Conservation (phyloP, 2,888 invertebrate genomes). For the Abrostola tripartita region DNA sequence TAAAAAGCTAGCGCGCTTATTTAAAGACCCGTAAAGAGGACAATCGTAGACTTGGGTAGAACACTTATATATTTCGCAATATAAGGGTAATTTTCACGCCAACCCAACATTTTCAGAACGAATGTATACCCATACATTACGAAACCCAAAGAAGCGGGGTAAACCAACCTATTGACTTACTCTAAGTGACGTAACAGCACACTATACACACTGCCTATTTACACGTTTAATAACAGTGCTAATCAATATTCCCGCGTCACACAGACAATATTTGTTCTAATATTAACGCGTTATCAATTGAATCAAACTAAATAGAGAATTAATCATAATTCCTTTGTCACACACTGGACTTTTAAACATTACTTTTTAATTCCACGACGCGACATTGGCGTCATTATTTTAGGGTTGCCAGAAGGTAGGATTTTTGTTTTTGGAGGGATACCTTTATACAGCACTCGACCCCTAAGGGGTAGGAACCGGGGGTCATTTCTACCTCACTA, state of each 20-base stretch:
- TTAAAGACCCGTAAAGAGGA: too few relatives aligned
- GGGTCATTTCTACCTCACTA: too few relatives aligned
- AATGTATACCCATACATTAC: too few relatives aligned
- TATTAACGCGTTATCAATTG: constrained; percentile 30
- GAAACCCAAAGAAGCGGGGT: too few relatives aligned
- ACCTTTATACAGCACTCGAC: too few relatives aligned
- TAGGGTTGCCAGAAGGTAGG: constrained; percentile 15
- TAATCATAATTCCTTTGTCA: constrained; percentile 33
- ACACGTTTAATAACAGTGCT: constrained; percentile 15
- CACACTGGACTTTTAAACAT: constrained; percentile 36
- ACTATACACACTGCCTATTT: background rate
- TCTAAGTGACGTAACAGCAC: constrained; percentile 3
- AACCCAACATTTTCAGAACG: too few relatives aligned
- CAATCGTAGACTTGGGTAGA: too few relatives aligned
- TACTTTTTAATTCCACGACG: constrained; percentile 38
- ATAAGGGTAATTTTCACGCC: too few relatives aligned
- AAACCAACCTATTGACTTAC: background rate
- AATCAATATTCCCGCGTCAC: constrained; percentile 36
- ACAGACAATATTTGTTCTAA: constrained; percentile 23
- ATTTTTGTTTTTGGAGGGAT: background rate
- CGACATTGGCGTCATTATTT: constrained; percentile 39
- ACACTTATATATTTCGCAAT: too few relatives aligned
- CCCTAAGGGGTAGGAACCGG: too few relatives aligned
- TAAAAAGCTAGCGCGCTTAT: too few relatives aligned
- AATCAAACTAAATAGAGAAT: constrained; percentile 39